These are phyloP conservation scores for Ptychochromis oligacanthus DNA, from an alignment of 2,113 vertebrate species.

Conservation along the genomic window DNA sequence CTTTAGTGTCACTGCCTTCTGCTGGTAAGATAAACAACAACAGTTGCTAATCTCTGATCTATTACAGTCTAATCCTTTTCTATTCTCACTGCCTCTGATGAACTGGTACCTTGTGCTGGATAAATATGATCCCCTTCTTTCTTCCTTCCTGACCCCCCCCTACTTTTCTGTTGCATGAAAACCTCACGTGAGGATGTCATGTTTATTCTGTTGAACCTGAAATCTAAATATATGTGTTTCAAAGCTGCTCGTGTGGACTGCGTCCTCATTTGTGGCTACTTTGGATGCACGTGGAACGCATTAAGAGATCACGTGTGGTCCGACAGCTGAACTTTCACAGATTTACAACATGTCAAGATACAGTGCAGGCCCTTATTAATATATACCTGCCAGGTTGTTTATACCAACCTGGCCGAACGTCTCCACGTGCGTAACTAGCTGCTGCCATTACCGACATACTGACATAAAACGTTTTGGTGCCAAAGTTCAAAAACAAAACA, in stretches of 20 bases:
- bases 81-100: slow-evolving; percentile 69
- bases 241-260: slow-evolving; percentile 56
- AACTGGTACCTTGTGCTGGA: slow-evolving; percentile 64
- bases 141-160: slow-evolving; percentile 25
- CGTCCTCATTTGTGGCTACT: slow-evolving; percentile 35
- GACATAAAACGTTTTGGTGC: neutral
- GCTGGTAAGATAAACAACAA: slow-evolving; percentile 71
- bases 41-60: slow-evolving; percentile 16
- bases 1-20: slow-evolving; percentile 67
- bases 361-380: neutral
- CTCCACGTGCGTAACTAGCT: neutral
- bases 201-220: slow-evolving; percentile 74
- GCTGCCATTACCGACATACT: neutral
- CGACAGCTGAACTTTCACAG: neutral
- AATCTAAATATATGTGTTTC: slow-evolving; percentile 81
- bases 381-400: neutral
- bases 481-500: neutral
- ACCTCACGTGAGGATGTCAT: slow-evolving; percentile 74
- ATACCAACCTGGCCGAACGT: neutral
- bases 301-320: neutral
- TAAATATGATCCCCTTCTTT: slow-evolving; percentile 5
- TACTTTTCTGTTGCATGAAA: slow-evolving; percentile 83
- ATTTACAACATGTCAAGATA: neutral
- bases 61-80: slow-evolving; percentile 34
- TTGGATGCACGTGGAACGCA: neutral